A percentile compares a stretch with the other conserved stretches of the same genome.
Evolutionary conservation across 2,113 vertebrate species (phyloP).

Genomic region (Climacteris rufus): DNA sequence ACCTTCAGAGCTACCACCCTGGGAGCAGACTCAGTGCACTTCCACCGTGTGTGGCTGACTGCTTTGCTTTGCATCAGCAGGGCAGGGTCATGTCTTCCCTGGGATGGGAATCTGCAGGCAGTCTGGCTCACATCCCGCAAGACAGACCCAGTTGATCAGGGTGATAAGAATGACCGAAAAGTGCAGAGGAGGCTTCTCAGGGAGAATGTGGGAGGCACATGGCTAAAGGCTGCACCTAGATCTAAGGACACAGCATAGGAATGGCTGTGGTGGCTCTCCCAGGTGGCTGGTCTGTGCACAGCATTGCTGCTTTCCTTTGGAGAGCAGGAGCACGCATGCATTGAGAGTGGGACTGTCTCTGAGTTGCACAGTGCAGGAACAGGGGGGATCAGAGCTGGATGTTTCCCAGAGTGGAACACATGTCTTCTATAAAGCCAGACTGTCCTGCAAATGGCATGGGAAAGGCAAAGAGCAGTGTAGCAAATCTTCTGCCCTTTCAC

Average conservation of each 20-base stretch:
- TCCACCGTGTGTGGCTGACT: background rate
- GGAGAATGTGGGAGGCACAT: background rate
- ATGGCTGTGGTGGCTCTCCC: background rate
- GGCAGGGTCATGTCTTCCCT: background rate
- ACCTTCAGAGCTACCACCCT: slow-evolving; percentile 24
- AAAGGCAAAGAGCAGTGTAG: background rate
- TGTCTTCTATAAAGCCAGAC: background rate
- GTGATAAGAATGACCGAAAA: background rate
- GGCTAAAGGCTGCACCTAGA: background rate
- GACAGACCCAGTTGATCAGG: background rate
- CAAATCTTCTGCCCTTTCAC: background rate
- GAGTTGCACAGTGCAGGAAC: background rate
- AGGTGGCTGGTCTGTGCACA: background rate
- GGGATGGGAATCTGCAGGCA: background rate
- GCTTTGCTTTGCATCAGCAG: background rate
- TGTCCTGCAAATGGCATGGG: background rate
- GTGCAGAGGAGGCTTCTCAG: background rate
- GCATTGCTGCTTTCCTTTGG: background rate
- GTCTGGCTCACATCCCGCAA: background rate
- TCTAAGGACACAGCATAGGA: background rate
- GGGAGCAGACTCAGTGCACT: background rate
- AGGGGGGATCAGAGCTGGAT: background rate
- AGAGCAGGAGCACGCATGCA: background rate
- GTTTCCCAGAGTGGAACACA: background rate
- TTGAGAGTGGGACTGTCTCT: background rate